phyloP scores from a whole-genome alignment of 2,797 vertebrate species.

The Onychomys arenicola region DNA sequence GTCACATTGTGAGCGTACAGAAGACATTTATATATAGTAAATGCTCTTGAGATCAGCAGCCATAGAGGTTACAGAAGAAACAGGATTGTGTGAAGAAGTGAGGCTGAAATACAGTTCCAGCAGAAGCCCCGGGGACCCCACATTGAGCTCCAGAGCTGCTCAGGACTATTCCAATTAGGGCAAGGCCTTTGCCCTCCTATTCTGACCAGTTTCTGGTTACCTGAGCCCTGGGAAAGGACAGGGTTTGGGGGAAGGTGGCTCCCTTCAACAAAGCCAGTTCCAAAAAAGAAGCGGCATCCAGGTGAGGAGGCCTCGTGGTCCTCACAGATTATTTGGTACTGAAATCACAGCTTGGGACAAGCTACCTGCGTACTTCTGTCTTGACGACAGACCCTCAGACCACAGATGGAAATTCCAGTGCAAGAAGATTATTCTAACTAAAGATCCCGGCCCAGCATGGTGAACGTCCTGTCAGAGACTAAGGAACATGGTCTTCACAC shows the following conservation, averaged over 20 bases:
- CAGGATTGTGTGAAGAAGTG: neutral
- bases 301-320: neutral
- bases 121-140: too few relatives aligned
- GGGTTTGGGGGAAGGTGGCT: neutral
- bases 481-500: neutral
- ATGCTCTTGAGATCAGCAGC: neutral
- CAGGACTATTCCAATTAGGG: neutral
- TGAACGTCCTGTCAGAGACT: neutral
- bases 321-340: neutral
- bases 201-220: neutral
- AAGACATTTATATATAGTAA: neutral
- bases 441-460: neutral
- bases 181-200: neutral
- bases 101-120: neutral
- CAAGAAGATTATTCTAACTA: neutral
- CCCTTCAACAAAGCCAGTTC: neutral
- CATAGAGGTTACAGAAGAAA: neutral
- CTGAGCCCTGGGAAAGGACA: neutral
- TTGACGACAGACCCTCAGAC: neutral
- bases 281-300: neutral
- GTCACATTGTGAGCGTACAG: neutral
- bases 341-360: neutral
- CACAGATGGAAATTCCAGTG: neutral
- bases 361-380: neutral
- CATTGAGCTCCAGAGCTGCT: neutral